phyloP scores from a whole-genome alignment of 2,797 vertebrate species.

The Melanogrammus aeglefinus region DNA sequence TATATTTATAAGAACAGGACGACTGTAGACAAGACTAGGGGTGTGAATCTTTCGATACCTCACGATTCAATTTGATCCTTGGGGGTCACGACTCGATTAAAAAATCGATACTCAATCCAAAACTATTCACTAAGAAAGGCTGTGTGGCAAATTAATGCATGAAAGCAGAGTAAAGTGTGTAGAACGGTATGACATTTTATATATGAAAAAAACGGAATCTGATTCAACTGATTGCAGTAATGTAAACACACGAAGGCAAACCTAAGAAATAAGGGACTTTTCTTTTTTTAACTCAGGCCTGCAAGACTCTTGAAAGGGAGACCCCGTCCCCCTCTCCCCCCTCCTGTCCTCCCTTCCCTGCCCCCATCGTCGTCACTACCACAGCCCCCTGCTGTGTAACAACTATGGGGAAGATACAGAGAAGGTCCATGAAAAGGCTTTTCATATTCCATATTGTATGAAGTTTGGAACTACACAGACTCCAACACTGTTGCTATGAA shows the following conservation, averaged over 20 bases:
- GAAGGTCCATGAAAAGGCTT: neutral
- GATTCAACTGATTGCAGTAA: too few relatives aligned
- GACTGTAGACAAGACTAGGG: neutral
- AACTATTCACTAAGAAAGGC: too few relatives aligned
- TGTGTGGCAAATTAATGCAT: too few relatives aligned
- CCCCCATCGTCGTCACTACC: neutral
- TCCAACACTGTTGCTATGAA: neutral
- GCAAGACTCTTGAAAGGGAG: neutral
- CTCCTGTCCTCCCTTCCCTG: too few relatives aligned
- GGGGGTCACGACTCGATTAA: neutral
- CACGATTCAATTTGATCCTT: too few relatives aligned
- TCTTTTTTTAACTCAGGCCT: neutral
- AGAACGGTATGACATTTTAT: too few relatives aligned
- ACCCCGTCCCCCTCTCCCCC: too few relatives aligned
- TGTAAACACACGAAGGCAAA: too few relatives aligned
- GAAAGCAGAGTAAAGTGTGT: too few relatives aligned
- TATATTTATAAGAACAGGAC: conserved; percentile 33
- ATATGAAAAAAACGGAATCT: too few relatives aligned
- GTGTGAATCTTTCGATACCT: neutral
- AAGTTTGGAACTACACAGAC: neutral
- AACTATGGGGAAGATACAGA: neutral
- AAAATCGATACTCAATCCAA: too few relatives aligned
- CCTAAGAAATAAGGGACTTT: too few relatives aligned
- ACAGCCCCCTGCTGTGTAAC: neutral
- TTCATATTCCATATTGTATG: neutral